A percentile compares a stretch with the other conserved stretches of the same genome.
Evolutionary conservation across 2,113 vertebrate genomes (phyloP).

Genomic region (Mungos mungo): DNA sequence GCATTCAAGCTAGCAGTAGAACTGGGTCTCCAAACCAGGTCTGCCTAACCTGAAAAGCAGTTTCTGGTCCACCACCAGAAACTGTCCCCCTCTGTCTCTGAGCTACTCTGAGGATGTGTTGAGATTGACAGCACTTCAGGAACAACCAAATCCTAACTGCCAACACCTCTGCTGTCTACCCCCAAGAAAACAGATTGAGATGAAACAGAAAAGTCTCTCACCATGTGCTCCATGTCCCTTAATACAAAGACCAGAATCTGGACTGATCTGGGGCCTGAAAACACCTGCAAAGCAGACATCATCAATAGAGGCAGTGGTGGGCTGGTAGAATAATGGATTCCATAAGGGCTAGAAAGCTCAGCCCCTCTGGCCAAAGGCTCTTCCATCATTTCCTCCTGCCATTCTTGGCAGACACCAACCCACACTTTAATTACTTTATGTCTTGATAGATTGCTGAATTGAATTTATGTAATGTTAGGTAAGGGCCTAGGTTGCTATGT

Average conservation of each 20-base stretch:
- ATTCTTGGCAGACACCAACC: constrained; percentile 53
- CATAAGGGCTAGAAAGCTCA: neutral
- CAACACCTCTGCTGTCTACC: neutral
- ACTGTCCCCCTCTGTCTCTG: neutral
- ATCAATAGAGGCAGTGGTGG: neutral
- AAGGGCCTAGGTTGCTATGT: neutral
- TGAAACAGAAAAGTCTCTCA: neutral
- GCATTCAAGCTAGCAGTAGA: neutral
- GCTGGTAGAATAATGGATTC: constrained; percentile 18
- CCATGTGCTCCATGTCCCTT: neutral
- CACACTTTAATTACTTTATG: constrained; percentile 49
- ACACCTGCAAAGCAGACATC: constrained; percentile 3
- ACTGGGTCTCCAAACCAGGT: neutral
- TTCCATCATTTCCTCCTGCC: constrained; percentile 26
- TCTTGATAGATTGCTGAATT: constrained; percentile 40
- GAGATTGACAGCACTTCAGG: neutral
- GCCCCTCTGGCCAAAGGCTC: constrained; percentile 3
- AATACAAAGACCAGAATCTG: constrained; percentile 37
- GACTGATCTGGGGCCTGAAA: neutral
- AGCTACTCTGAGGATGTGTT: neutral
- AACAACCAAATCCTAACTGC: constrained; percentile 46
- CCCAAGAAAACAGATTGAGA: neutral
- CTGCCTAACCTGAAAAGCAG: constrained; percentile 19
- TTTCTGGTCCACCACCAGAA: constrained; percentile 3
- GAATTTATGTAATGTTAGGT: constrained; percentile 59